These are phyloP conservation scores for Zingel zingel DNA, from an alignment of 2,113 vertebrate species.

Conservation along the genomic window DNA sequence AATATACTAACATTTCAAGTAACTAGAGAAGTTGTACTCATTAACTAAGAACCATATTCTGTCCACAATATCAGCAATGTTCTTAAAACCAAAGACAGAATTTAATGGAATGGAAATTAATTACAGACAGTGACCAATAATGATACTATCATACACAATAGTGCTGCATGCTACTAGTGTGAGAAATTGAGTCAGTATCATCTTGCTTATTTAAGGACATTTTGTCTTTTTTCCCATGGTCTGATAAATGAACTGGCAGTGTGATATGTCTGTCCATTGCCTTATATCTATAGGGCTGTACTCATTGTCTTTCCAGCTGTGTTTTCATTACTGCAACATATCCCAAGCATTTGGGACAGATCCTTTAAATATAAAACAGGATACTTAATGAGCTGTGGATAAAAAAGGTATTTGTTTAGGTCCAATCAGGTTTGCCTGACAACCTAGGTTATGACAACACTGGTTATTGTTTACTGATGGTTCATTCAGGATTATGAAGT, in stretches of 20 bases:
- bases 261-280: neutral
- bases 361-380: neutral
- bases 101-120: neutral
- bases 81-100: neutral
- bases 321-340: slow-evolving; percentile 1
- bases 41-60: neutral
- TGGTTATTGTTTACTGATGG: neutral
- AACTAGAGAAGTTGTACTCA: neutral
- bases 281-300: neutral
- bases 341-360: neutral
- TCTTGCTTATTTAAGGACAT: neutral
- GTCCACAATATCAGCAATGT: neutral
- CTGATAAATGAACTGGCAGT: neutral
- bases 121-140: neutral
- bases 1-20: neutral
- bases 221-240: neutral
- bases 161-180: neutral
- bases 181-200: neutral
- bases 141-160: neutral
- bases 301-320: neutral
- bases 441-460: neutral
- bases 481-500: neutral
- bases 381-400: neutral
- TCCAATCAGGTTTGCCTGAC: slow-evolving; percentile 1
- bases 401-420: neutral